A percentile compares a stretch with the other conserved stretches of the same genome.
These are phyloP conservation scores for Ophiodon elongatus DNA, from an alignment of 2,113 vertebrate species.

Conservation along the genomic window DNA sequence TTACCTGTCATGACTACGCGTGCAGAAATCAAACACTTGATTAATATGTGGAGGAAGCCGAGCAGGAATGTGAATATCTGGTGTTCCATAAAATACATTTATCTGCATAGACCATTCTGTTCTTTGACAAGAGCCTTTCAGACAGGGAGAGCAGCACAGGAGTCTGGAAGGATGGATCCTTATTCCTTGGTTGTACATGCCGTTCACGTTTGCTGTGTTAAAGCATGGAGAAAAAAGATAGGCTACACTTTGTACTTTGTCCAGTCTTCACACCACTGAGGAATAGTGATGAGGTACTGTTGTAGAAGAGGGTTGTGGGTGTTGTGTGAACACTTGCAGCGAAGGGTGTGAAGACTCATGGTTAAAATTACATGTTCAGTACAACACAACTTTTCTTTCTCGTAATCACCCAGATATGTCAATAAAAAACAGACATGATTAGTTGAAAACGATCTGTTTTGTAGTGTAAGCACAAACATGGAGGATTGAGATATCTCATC, in stretches of 20 bases:
- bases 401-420: slow-evolving; percentile 21
- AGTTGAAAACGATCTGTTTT: neutral
- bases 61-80: neutral
- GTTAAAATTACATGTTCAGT: slow-evolving; percentile 53
- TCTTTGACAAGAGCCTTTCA: neutral
- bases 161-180: slow-evolving; percentile 11
- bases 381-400: slow-evolving; percentile 32
- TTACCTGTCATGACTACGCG: slow-evolving; percentile 3
- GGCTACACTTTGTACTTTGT: slow-evolving; percentile 28
- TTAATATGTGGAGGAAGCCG: slow-evolving; percentile 21
- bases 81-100: slow-evolving; percentile 10
- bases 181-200: slow-evolving; percentile 2
- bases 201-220: slow-evolving; percentile 2
- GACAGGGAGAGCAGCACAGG: neutral
- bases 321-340: slow-evolving; percentile 68
- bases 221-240: neutral
- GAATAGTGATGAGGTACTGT: slow-evolving; percentile 59
- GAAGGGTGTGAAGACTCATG: slow-evolving; percentile 49
- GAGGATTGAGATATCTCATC: neutral
- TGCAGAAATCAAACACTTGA: slow-evolving; percentile 31
- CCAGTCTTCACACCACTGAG: slow-evolving; percentile 42
- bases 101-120: slow-evolving; percentile 11
- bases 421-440: slow-evolving; percentile 18
- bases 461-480: neutral
- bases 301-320: slow-evolving; percentile 59